phyloP scores from a whole-genome alignment of 2,113 vertebrate genomes.

The Gopherus flavomarginatus region DNA sequence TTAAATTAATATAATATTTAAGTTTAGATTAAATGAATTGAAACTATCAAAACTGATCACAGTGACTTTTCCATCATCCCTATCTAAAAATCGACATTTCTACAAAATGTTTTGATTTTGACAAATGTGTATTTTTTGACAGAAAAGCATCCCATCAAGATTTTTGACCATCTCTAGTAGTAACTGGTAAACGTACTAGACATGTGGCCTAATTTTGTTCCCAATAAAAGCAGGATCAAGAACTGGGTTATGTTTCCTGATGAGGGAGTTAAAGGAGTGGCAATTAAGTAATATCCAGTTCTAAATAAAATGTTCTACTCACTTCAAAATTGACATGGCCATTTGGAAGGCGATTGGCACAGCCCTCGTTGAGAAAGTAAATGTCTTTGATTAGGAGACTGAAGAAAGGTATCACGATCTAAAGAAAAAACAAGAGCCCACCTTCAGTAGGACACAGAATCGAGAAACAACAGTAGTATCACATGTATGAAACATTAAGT shows the following conservation, averaged over 20 bases:
- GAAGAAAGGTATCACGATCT: constrained; percentile 99
- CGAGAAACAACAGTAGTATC: neutral
- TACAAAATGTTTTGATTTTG: neutral
- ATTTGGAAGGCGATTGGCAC: constrained; percentile 88
- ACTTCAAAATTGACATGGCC: constrained; percentile 96
- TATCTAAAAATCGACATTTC: neutral
- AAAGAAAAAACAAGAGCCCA: constrained; percentile 46
- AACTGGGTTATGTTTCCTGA: neutral
- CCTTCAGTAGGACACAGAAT: neutral
- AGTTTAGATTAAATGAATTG: neutral
- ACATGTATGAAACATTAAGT: neutral
- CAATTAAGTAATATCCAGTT: neutral
- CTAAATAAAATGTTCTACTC: constrained; percentile 2
- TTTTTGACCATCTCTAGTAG: neutral
- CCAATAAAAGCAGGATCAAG: neutral
- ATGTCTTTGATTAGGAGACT: constrained; percentile 97
- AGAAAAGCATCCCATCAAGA: neutral
- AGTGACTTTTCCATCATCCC: neutral
- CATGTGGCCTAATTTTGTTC: neutral
- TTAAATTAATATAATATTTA: neutral
- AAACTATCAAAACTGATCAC: neutral
- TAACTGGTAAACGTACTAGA: neutral
- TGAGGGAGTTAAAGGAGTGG: neutral
- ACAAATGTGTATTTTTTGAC: neutral
- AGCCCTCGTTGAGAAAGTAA: constrained; percentile 96